These are phyloP conservation scores for Alviniconcha marisindica DNA, from an alignment of 1,140 invertebrate species.

Conservation along the genomic window DNA sequence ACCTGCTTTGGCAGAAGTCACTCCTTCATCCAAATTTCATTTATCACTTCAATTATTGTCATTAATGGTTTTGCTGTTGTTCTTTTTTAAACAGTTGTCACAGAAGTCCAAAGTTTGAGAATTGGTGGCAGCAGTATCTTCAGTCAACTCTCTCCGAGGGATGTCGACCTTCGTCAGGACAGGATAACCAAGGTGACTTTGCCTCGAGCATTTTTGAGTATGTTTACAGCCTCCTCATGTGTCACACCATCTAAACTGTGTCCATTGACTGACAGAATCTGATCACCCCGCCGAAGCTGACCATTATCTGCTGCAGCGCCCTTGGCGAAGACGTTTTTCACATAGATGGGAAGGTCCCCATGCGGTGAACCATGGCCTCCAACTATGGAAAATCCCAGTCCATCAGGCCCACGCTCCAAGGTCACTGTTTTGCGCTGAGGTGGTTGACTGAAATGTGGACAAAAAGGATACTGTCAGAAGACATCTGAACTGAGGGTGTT, in stretches of 20 bases:
- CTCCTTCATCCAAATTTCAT: background rate
- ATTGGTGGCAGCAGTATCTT: background rate
- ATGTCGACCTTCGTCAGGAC: slow-evolving; percentile 49
- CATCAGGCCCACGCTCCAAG: slow-evolving; percentile 84
- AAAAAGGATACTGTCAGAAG: slow-evolving; percentile 40
- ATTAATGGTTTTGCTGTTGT: background rate
- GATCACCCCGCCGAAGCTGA: slow-evolving; percentile 81
- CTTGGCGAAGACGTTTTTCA: slow-evolving; percentile 88
- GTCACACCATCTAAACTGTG: slow-evolving; percentile 79
- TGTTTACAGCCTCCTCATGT: slow-evolving; percentile 81
- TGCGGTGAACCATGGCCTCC: slow-evolving; percentile 87
- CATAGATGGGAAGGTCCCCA: slow-evolving; percentile 87
- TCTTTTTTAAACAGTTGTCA: background rate
- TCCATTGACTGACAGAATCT: slow-evolving; percentile 80
- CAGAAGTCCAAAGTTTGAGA: background rate
- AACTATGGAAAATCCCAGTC: slow-evolving; percentile 88
- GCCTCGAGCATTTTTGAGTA: slow-evolving; percentile 80
- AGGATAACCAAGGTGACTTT: slow-evolving; percentile 79
- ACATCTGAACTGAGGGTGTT: background rate
- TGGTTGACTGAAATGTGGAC: slow-evolving; percentile 60
- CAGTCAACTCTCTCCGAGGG: background rate
- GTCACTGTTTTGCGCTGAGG: slow-evolving; percentile 78
- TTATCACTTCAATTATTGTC: background rate
- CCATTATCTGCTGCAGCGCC: slow-evolving; percentile 84
- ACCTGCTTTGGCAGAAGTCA: background rate